Conservation (phyloP, 1,140 invertebrate species). For the Scaptodrosophila lebanonensis region DNA sequence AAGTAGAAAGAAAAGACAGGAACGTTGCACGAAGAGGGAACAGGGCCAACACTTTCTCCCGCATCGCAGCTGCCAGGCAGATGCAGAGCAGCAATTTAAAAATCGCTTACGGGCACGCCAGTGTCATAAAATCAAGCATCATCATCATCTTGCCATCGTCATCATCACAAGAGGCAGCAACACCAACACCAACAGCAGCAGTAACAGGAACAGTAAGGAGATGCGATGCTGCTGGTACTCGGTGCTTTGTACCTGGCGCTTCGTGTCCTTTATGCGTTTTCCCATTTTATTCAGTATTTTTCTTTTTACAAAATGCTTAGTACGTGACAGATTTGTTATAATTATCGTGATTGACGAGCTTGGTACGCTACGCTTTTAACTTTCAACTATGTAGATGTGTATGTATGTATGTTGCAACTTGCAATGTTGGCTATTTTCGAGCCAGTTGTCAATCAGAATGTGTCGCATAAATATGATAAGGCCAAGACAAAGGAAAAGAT, state of each 20-base stretch:
- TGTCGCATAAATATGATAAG: too few species aligned
- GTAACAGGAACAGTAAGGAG: not conserved
- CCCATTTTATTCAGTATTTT: conserved; percentile 23
- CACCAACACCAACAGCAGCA: not conserved
- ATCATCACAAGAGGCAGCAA: conserved; percentile 11
- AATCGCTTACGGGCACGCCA: conserved; percentile 64
- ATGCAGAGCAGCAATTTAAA: conserved; percentile 66
- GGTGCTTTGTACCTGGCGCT: conserved; percentile 31
- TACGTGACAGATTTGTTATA: conserved; percentile 68
- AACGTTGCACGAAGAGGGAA: not conserved
- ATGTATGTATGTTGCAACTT: too few species aligned
- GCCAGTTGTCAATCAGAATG: too few species aligned
- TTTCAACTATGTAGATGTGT: too few species aligned
- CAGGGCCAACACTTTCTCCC: conserved; percentile 4
- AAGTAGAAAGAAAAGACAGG: not conserved
- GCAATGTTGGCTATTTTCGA: too few species aligned
- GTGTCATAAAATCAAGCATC: conserved; percentile 63
- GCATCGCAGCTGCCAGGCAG: conserved; percentile 23
- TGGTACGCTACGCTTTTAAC: too few species aligned
- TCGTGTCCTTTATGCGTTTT: conserved; percentile 55
- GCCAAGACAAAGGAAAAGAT: too few species aligned
- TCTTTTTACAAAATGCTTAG: conserved; percentile 38
- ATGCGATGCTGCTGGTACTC: not conserved
- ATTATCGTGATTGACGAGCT: conserved; percentile 67
- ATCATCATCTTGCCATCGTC: conserved; percentile 33